These are phyloP conservation scores for Ditylenchus weischeri DNA, from an alignment of 2,888 invertebrate genomes.

Conservation along the genomic window DNA sequence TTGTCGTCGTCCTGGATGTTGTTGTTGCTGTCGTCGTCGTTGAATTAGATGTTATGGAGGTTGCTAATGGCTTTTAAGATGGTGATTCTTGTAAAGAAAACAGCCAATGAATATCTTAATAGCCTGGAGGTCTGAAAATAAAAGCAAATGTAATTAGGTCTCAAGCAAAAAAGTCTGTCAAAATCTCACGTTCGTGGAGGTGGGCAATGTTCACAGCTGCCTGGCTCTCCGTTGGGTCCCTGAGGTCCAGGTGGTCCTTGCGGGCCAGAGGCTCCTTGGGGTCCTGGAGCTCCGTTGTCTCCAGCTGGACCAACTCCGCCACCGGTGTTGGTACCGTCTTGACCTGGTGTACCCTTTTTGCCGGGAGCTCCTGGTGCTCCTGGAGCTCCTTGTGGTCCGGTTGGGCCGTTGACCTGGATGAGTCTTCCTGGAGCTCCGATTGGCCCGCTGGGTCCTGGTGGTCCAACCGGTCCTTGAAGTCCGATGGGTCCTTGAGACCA, in stretches of 20 bases:
- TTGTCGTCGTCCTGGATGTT: conserved; percentile 5
- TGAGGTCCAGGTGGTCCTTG: conserved; percentile 38
- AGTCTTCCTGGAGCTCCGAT: conserved; percentile 48
- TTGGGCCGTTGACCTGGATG: conserved; percentile 43
- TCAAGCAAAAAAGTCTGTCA: too few relatives aligned
- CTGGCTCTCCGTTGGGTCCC: conserved; percentile 42
- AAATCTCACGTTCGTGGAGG: conserved; percentile 43
- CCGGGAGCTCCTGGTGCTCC: conserved; percentile 47
- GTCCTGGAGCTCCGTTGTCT: conserved; percentile 48
- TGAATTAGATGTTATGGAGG: neutral
- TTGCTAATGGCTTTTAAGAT: neutral
- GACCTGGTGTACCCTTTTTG: conserved; percentile 34
- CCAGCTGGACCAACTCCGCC: conserved; percentile 35
- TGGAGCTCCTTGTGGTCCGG: conserved; percentile 48
- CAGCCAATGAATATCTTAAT: conserved; percentile 2
- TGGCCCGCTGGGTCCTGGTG: conserved; percentile 34
- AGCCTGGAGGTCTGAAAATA: conserved; percentile 3
- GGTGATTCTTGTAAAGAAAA: neutral
- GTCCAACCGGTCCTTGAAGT: conserved; percentile 46
- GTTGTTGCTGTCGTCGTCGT: conserved; percentile 6
- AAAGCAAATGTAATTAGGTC: too few relatives aligned
- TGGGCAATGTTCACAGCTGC: conserved; percentile 58
- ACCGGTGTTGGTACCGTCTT: conserved; percentile 43
- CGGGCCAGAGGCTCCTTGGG: conserved; percentile 47
- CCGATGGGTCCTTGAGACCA: conserved; percentile 46